phyloP scores from a whole-genome alignment of 2,888 invertebrate species.

The Diarsia dahlii region DNA sequence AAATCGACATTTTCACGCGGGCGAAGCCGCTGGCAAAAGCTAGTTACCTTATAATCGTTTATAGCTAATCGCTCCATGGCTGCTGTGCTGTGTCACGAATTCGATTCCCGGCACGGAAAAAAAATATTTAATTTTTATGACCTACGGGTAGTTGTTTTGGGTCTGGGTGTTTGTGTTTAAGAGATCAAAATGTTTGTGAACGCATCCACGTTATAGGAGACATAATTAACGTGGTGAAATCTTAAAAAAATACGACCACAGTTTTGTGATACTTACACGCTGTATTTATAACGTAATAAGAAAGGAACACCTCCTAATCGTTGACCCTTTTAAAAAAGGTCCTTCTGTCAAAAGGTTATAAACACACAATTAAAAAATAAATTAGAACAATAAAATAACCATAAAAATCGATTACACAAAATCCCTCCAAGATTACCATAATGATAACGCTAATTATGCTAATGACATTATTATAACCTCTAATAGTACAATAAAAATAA shows the following conservation, averaged over 20 bases:
- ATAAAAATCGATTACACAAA: slow-evolving; percentile 48
- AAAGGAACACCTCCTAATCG: neutral
- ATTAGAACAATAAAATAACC: slow-evolving; percentile 18
- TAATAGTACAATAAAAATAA: slow-evolving; percentile 75
- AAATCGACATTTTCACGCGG: no score
- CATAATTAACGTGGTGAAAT: no score
- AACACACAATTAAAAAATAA: slow-evolving; percentile 32
- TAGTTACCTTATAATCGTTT: neutral
- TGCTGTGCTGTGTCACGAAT: no score
- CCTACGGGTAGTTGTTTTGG: no score
- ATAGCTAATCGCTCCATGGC: no score
- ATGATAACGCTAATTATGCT: slow-evolving; percentile 67
- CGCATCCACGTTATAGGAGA: neutral
- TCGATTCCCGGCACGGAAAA: no score
- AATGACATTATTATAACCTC: slow-evolving; percentile 75
- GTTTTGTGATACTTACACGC: neutral
- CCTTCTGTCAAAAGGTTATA: neutral
- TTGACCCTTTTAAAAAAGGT: neutral
- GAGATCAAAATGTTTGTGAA: neutral
- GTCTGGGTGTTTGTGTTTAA: no score
- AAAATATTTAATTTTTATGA: no score
- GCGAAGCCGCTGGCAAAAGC: no score
- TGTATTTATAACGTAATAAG: neutral
- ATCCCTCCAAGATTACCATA: slow-evolving; percentile 53
- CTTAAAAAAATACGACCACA: no score